phyloP scores from a whole-genome alignment of 2,797 vertebrate species.

The Benthosema pterotum region DNA sequence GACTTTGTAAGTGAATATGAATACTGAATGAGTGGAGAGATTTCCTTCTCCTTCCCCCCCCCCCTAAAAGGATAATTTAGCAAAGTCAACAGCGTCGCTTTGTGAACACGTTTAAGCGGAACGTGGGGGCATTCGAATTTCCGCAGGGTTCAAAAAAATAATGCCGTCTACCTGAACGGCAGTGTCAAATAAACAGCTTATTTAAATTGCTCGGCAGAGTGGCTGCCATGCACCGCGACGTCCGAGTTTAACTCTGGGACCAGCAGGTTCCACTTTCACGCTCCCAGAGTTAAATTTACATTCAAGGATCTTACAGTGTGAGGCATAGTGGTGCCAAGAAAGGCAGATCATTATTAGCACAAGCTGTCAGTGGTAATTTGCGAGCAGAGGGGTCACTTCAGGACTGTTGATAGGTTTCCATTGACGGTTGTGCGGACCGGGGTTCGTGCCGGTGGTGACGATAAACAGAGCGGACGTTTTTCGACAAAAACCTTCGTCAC shows the following conservation, averaged over 20 bases:
- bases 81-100: slow-evolving; percentile 1
- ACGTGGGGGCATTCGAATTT: not conserved
- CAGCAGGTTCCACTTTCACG: too few relatives aligned
- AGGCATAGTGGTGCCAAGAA: not conserved
- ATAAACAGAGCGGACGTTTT: not conserved
- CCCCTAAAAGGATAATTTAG: not conserved
- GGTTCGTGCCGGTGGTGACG: not conserved
- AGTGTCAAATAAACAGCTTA: slow-evolving; percentile 4
- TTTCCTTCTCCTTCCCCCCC: not conserved
- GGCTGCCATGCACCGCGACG: not conserved
- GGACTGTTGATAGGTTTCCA: not conserved
- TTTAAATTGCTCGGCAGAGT: too few relatives aligned
- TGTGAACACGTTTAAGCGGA: too few relatives aligned
- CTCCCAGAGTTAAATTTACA: too few relatives aligned
- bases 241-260: too few relatives aligned
- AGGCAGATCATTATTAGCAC: not conserved
- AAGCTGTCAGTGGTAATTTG: slow-evolving; percentile 1
- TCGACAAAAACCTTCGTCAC: not conserved
- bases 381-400: not conserved
- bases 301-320: not conserved
- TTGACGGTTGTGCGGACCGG: not conserved
- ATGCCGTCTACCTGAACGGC: not conserved
- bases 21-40: not conserved
- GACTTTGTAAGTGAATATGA: slow-evolving; percentile 4
- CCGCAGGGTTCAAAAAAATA: too few relatives aligned